phyloP scores from a whole-genome alignment of 2,797 vertebrate species.

The Crocidura indochinensis region DNA sequence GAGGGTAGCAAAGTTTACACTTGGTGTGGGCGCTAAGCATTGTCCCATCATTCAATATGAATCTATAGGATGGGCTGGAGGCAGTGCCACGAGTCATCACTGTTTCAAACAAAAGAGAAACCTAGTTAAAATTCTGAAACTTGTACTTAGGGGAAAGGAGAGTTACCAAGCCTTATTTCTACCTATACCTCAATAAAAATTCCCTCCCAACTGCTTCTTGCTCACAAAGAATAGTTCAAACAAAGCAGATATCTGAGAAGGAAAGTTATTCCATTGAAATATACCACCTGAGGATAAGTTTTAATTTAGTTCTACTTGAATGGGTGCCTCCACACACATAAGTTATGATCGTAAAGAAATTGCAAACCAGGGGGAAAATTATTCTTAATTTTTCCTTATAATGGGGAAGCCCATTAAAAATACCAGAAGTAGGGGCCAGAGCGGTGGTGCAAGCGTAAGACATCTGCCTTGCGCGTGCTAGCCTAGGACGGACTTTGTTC shows the following conservation, averaged over 20 bases:
- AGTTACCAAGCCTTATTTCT: constrained; percentile 73
- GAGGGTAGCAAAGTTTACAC: constrained; percentile 98
- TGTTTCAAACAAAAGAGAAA: constrained; percentile 89
- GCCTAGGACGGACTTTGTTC: too few species aligned
- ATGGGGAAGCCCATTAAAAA: constrained; percentile 46
- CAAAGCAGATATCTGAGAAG: constrained; percentile 37
- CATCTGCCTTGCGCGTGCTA: too few species aligned
- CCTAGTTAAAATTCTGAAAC: constrained; percentile 86
- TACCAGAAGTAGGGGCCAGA: constrained; percentile 23
- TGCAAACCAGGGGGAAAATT: constrained; percentile 35
- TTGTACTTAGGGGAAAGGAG: constrained; percentile 76
- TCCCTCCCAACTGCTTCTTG: constrained; percentile 47
- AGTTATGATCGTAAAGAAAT: constrained; percentile 66
- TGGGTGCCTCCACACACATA: constrained; percentile 58
- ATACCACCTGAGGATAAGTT: constrained; percentile 44
- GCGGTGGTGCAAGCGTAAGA: too few species aligned
- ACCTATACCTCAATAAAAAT: constrained; percentile 63
- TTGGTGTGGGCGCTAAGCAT: constrained; percentile 97
- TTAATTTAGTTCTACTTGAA: constrained; percentile 67
- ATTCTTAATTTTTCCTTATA: constrained; percentile 57
- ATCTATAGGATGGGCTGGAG: constrained; percentile 96
- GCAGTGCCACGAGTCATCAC: constrained; percentile 97
- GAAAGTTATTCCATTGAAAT: constrained; percentile 51
- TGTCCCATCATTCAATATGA: constrained; percentile 96
- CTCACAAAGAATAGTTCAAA: constrained; percentile 64